Evolutionary conservation across 1,140 invertebrate genomes (phyloP).

Genomic region (Diorhabda elongata): DNA sequence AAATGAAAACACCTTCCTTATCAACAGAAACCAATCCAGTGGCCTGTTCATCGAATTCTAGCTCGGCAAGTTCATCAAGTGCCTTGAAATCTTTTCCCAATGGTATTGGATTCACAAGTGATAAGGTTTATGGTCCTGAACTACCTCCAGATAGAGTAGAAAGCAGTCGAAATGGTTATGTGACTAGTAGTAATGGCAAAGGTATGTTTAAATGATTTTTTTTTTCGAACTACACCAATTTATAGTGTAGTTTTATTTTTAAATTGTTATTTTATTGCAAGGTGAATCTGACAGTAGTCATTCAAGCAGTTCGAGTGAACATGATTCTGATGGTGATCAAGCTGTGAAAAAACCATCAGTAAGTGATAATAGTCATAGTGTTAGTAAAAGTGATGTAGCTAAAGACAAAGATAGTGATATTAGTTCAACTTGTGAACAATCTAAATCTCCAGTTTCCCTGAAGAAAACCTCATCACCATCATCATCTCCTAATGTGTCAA

Average conservation of each 20-base stretch:
- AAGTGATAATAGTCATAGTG: constrained; percentile 4
- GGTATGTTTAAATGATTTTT: neutral
- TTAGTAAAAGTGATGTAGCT: neutral
- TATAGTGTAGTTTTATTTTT: too few species aligned
- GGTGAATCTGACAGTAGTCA: neutral
- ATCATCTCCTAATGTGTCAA: constrained; percentile 22
- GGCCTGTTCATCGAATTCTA: constrained; percentile 8
- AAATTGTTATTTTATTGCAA: neutral
- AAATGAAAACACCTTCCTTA: constrained; percentile 19
- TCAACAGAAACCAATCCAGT: neutral
- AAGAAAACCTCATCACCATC: constrained; percentile 9
- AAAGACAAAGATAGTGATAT: constrained; percentile 11
- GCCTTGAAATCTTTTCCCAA: constrained; percentile 23
- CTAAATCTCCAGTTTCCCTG: neutral
- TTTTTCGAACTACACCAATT: too few species aligned
- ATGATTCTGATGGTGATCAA: constrained; percentile 11
- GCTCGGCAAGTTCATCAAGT: constrained; percentile 14
- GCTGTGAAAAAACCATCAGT: neutral
- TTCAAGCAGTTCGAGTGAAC: neutral
- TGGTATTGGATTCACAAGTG: constrained; percentile 36
- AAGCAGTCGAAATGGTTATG: constrained; percentile 26
- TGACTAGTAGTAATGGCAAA: constrained; percentile 3
- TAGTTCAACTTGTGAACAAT: constrained; percentile 5
- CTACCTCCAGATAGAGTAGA: constrained; percentile 31
- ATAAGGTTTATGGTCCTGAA: constrained; percentile 43